Evolutionary conservation across 2,888 invertebrate species (phyloP), one percentile per base, ranked within the genome.

Genomic region (Campopleginae sp.): DNA sequence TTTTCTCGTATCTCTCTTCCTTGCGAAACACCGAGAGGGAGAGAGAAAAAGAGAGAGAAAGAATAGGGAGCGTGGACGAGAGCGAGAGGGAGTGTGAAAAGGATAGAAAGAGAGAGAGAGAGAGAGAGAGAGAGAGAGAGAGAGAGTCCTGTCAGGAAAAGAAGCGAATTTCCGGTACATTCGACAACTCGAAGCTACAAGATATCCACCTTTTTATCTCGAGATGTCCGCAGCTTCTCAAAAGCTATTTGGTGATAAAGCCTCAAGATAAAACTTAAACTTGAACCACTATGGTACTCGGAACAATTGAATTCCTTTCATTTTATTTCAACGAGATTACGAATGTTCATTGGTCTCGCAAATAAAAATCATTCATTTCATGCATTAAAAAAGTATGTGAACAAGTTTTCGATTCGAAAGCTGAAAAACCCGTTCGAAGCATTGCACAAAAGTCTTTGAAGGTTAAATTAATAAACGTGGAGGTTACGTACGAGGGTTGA

Each of bases 161-260:
- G 70, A 81, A 78, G 23, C 75, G 78, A 82, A 85, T 85, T 85
- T 85, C 85, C 78, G 77, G 81, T 23, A 38, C 70, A 85, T 68
- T 82, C 74, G 78, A 74, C 70, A 65, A 70, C 72, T 80, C 54
- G 17, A 19, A 61, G 14, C 63, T 42, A 19, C 14, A 38, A 58
- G 63, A 54, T 75, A 75, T 71, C 44, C 44, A 70, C 68, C 79
- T 70, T n/a, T 58, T 78, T 65, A 82, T 77, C 70, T 51, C 44
- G 78, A 51, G 42, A 65, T 38, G 61, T 19, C 46, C 8, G 27
- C 66, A 74, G 54, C 27, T 65, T 23, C 19, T 51, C 51, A 42
- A 19, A 17, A 31, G 51, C 27, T 38, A 5, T 38, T 17, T 42
- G 8, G 12, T 6, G 66, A 77, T 66, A n/a, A 46, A 75, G 38